Percentiles rank a stretch among this genome's conserved stretches.
These are phyloP conservation scores for Trichopria drosophilae DNA, from an alignment of 2,888 invertebrate genomes.

Conservation along the genomic window DNA sequence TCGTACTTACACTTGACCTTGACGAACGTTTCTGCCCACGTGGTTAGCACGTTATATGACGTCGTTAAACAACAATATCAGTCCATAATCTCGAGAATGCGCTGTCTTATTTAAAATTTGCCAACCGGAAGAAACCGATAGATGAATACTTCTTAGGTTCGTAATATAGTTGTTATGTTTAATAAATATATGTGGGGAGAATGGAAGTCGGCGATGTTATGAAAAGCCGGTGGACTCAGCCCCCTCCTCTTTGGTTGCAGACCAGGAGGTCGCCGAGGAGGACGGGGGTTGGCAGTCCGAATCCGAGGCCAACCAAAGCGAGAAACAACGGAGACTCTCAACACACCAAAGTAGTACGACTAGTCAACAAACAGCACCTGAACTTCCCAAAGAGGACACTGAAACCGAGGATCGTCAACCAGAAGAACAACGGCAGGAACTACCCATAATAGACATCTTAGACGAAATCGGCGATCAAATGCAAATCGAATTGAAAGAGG, in stretches of 20 bases:
- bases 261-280: conserved; percentile 58
- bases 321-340: conserved; percentile 43
- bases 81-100: too few species aligned
- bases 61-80: too few species aligned
- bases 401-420: conserved; percentile 26
- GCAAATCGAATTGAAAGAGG: conserved; percentile 51
- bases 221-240: conserved; percentile 58
- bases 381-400: conserved; percentile 20
- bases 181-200: too few species aligned
- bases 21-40: too few species aligned
- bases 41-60: too few species aligned
- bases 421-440: conserved; percentile 38
- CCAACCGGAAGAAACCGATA: too few species aligned
- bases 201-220: too few species aligned
- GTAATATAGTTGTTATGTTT: too few species aligned
- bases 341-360: conserved; percentile 42
- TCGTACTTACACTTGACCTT: conserved; percentile 31
- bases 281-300: conserved; percentile 57
- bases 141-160: too few species aligned
- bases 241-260: conserved; percentile 59
- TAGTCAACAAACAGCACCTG: conserved; percentile 37
- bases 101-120: too few species aligned
- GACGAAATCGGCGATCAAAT: conserved; percentile 52
- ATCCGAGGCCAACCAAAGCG: conserved; percentile 42
- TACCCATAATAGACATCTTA: conserved; percentile 53